phyloP scores from a whole-genome alignment of 1,140 invertebrate genomes.

The Luehdorfia chinensis region DNA sequence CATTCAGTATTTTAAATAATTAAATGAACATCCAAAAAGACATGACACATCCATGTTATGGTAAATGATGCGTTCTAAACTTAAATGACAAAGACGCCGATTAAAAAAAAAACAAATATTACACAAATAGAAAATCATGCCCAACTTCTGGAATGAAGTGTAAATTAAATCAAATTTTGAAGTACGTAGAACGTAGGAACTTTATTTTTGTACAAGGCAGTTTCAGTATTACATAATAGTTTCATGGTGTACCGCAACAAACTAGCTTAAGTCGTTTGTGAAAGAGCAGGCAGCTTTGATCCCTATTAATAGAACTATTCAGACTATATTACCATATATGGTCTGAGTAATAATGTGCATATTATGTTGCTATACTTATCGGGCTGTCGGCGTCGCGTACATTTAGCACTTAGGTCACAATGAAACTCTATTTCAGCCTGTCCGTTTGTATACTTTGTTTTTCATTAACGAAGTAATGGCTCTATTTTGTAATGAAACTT shows the following conservation, averaged over 20 bases:
- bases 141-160: background rate
- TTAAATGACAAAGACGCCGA: too few relatives aligned
- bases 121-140: conserved; percentile 9
- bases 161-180: conserved; percentile 7
- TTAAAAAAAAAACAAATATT: too few relatives aligned
- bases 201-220: conserved; percentile 17
- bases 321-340: conserved; percentile 15
- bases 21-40: too few relatives aligned
- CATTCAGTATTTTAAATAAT: too few relatives aligned
- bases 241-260: conserved; percentile 12
- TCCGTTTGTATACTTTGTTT: conserved; percentile 18
- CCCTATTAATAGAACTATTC: conserved; percentile 8
- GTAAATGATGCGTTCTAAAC: too few relatives aligned
- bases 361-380: conserved; percentile 1
- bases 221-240: conserved; percentile 14
- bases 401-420: conserved; percentile 43
- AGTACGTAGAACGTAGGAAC: conserved; percentile 2
- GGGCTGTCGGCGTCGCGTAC: conserved; percentile 7
- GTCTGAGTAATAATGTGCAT: conserved; percentile 9
- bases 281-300: conserved; percentile 6
- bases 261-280: background rate
- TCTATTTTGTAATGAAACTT: conserved; percentile 14
- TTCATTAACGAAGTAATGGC: conserved; percentile 18
- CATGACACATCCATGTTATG: too few relatives aligned
- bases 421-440: conserved; percentile 33